A percentile compares a stretch with the other conserved stretches of the same genome.
These are phyloP conservation scores for Agapornis roseicollis DNA, from an alignment of 2,113 vertebrate genomes.

Conservation along the genomic window DNA sequence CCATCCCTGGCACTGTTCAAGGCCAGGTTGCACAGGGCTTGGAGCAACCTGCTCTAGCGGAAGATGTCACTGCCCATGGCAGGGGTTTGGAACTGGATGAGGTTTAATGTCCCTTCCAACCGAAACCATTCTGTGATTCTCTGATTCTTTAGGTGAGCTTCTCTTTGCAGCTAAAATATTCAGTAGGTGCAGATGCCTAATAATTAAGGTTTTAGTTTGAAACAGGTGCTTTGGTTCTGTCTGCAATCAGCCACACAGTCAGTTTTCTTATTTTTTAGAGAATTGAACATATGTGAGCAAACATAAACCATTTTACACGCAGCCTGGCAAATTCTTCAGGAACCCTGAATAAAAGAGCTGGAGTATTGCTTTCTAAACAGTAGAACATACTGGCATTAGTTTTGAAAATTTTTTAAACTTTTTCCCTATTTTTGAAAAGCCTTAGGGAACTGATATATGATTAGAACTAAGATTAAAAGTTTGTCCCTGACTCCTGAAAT, in stretches of 20 bases:
- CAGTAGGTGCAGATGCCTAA: not conserved
- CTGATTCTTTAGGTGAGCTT: not conserved
- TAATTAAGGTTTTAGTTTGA: not conserved
- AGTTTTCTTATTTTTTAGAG: not conserved
- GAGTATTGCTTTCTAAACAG: not conserved
- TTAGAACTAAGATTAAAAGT: not conserved
- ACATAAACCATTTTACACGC: not conserved
- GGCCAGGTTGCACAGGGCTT: not conserved
- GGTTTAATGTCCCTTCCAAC: not conserved
- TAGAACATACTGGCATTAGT: not conserved
- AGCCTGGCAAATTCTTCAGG: not conserved
- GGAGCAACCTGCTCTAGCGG: not conserved
- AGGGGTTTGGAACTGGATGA: not conserved
- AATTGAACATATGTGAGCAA: not conserved
- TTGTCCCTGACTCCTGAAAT: not conserved
- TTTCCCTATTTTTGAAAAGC: not conserved
- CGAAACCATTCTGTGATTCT: not conserved
- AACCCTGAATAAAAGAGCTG: not conserved
- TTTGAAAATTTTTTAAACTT: not conserved
- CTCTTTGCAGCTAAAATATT: not conserved
- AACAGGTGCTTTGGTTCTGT: not conserved
- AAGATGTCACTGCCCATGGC: not conserved
- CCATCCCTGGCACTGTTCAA: not conserved
- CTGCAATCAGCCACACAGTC: not conserved
- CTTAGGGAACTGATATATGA: not conserved